Evolutionary conservation across 2,888 invertebrate genomes (phyloP).

Genomic region (Plebejus argus): DNA sequence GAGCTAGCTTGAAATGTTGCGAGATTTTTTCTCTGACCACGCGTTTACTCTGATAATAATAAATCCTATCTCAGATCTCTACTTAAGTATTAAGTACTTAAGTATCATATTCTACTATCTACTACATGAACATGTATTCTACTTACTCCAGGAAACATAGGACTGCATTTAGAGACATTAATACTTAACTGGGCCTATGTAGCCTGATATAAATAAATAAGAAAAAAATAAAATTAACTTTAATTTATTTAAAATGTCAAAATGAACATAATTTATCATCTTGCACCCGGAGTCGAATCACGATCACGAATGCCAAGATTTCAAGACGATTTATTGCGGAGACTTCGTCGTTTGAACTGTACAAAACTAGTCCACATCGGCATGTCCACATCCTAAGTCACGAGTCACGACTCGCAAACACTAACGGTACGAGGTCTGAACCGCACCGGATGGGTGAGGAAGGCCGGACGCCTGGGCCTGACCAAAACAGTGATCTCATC

Average conservation of each 20-base stretch:
- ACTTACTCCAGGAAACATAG: too few species aligned
- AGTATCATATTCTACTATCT: too few species aligned
- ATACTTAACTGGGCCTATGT: too few species aligned
- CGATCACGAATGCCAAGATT: not conserved
- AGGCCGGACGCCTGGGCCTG: conserved; percentile 56
- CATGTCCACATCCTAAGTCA: conserved; percentile 41
- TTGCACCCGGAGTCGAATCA: too few species aligned
- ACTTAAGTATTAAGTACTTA: too few species aligned
- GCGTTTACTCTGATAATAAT: not conserved
- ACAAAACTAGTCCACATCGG: conserved; percentile 33
- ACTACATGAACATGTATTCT: too few species aligned
- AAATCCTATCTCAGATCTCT: not conserved
- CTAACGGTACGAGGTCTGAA: conserved; percentile 58
- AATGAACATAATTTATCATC: too few species aligned
- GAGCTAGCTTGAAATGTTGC: not conserved
- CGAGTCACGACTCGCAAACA: conserved; percentile 53
- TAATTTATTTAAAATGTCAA: too few species aligned
- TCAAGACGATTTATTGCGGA: not conserved
- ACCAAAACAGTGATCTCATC: conserved; percentile 62
- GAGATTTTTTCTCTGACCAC: not conserved
- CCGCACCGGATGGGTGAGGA: conserved; percentile 53
- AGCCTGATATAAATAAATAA: too few species aligned
- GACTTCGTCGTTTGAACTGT: not conserved
- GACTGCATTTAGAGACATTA: too few species aligned
- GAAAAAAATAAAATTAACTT: too few species aligned